Conservation (phyloP, 1,140 invertebrate species). For the Micrasema minimum region DNA sequence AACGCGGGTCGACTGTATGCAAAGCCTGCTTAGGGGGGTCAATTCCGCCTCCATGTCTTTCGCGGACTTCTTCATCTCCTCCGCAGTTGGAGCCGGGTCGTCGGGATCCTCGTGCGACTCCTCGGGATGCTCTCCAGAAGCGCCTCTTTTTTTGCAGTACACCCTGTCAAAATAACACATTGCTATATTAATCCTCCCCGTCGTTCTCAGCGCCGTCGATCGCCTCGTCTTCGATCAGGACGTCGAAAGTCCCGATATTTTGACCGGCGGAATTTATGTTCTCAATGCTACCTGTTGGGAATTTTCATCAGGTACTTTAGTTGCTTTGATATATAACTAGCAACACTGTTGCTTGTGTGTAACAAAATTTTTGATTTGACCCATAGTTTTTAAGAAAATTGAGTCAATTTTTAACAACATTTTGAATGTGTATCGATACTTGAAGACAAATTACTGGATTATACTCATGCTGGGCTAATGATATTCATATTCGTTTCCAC, state of each 20-base stretch:
- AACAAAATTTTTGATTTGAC: too few species aligned
- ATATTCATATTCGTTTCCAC: too few species aligned
- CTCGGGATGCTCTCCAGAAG: constrained; percentile 34
- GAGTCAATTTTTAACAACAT: too few species aligned
- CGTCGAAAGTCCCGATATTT: background rate
- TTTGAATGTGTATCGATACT: too few species aligned
- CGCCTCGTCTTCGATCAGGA: background rate
- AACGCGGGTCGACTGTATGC: constrained; percentile 59
- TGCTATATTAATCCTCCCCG: too few species aligned
- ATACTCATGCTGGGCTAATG: too few species aligned
- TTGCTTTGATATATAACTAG: too few species aligned
- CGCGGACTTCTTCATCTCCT: background rate
- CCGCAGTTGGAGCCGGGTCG: constrained; percentile 8
- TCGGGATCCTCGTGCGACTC: background rate
- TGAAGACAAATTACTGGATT: too few species aligned
- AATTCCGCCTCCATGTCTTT: constrained; percentile 54
- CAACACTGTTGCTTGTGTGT: too few species aligned
- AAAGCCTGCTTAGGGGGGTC: constrained; percentile 53
- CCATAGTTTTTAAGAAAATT: too few species aligned
- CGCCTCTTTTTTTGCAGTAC: constrained; percentile 61
- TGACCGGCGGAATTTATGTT: background rate
- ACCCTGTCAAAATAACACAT: constrained; percentile 57
- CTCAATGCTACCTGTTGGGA: too few species aligned
- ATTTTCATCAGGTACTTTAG: too few species aligned
- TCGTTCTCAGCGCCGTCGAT: background rate